These are phyloP conservation scores for Tribolium madens DNA, from an alignment of 1,140 invertebrate species.

Conservation along the genomic window DNA sequence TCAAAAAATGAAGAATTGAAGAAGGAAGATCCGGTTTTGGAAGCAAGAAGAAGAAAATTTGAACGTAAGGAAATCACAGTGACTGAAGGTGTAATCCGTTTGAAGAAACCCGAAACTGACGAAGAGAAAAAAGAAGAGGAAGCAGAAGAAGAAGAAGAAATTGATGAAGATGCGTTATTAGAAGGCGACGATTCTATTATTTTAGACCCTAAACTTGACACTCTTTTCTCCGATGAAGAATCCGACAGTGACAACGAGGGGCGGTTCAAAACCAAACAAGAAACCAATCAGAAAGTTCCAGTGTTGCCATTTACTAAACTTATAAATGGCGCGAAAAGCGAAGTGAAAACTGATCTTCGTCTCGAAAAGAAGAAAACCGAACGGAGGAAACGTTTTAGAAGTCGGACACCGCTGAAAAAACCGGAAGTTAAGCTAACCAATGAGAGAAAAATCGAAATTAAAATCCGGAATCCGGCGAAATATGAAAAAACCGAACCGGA, in stretches of 20 bases:
- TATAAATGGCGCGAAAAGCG: constrained; percentile 49
- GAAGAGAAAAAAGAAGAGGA: constrained; percentile 8
- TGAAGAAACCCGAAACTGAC: constrained; percentile 58
- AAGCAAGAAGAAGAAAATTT: constrained; percentile 62
- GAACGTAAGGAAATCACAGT: constrained; percentile 59
- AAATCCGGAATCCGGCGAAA: constrained; percentile 62
- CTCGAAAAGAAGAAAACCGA: constrained; percentile 1
- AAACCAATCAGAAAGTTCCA: constrained; percentile 42
- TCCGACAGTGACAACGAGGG: constrained; percentile 62
- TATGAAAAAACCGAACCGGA: constrained; percentile 54
- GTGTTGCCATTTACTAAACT: constrained; percentile 53
- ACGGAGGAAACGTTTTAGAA: constrained; percentile 1
- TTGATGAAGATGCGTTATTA: constrained; percentile 54
- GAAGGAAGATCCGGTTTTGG: constrained; percentile 61
- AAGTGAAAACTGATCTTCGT: constrained; percentile 38
- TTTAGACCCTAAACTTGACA: constrained; percentile 58
- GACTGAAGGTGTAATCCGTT: constrained; percentile 62
- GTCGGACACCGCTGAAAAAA: constrained; percentile 25
- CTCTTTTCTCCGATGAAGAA: constrained; percentile 63
- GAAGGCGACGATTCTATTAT: constrained; percentile 52
- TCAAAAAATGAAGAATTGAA: constrained; percentile 48
- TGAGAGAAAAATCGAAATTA: constrained; percentile 62
- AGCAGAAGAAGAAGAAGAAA: constrained; percentile 41
- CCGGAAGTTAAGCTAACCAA: constrained; percentile 19
- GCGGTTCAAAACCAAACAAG: constrained; percentile 59